Percentiles rank a stretch among this genome's conserved stretches.
Evolutionary conservation across 2,888 invertebrate species (phyloP).

Genomic region (Autographa pulchrina): DNA sequence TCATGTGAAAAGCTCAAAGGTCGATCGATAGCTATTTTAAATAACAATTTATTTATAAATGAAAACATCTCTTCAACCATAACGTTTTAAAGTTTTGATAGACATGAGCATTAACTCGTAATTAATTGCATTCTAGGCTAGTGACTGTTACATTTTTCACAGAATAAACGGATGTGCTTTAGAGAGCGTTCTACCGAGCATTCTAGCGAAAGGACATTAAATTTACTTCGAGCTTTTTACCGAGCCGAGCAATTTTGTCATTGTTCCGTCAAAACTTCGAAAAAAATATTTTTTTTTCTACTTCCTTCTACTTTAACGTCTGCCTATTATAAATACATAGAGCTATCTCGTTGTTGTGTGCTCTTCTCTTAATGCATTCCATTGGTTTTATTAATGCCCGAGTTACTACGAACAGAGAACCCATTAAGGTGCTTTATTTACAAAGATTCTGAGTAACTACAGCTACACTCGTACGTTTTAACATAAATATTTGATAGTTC

Average conservation of each 20-base stretch:
- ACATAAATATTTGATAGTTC: conserved; percentile 1
- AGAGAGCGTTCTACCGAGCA: too few species aligned
- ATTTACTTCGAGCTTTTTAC: too few species aligned
- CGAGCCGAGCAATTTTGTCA: too few species aligned
- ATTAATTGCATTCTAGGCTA: too few species aligned
- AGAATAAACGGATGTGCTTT: too few species aligned
- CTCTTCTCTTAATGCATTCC: neutral
- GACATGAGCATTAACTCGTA: too few species aligned
- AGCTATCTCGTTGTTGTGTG: neutral
- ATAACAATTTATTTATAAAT: neutral
- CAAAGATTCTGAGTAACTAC: neutral
- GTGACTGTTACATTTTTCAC: too few species aligned
- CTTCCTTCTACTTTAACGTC: neutral
- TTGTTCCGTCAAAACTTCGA: too few species aligned
- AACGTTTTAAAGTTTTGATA: too few species aligned
- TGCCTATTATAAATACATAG: neutral
- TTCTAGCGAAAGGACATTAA: too few species aligned
- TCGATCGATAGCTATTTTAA: neutral
- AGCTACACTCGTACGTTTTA: neutral
- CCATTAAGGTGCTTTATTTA: conserved; percentile 2
- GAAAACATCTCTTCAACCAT: too few species aligned
- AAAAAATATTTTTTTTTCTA: too few species aligned
- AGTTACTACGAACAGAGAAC: neutral
- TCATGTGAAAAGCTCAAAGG: neutral
- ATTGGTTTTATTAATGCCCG: neutral